A percentile compares a stretch with the other conserved stretches of the same genome.
Conservation (phyloP, 1,140 invertebrate species). For the Heliconius hewitsoni region DNA sequence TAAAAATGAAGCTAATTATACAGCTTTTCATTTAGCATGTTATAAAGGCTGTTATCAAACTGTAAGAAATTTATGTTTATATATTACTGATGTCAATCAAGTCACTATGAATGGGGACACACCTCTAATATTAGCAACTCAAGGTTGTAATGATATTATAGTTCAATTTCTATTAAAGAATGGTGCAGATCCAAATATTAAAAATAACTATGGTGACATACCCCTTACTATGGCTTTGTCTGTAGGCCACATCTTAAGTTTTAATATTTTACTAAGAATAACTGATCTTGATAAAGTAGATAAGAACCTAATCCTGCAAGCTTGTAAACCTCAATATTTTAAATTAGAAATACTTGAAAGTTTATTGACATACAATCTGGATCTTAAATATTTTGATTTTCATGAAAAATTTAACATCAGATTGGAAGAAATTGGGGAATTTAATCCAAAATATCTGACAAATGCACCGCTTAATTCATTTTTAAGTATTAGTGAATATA, state of each 20-base stretch:
- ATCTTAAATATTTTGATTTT: constrained; percentile 72
- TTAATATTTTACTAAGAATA: constrained; percentile 61
- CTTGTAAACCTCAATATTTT: constrained; percentile 76
- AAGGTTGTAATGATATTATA: constrained; percentile 57
- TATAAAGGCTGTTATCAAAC: constrained; percentile 63
- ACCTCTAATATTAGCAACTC: constrained; percentile 66
- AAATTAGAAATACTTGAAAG: constrained; percentile 68
- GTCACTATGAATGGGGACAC: constrained; percentile 61
- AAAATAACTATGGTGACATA: constrained; percentile 57
- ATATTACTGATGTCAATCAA: constrained; percentile 70
- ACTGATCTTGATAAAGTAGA: constrained; percentile 61
- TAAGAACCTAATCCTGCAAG: constrained; percentile 64
- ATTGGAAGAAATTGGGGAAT: constrained; percentile 62
- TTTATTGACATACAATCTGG: constrained; percentile 65
- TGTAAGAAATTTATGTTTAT: constrained; percentile 60
- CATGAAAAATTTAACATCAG: constrained; percentile 59
- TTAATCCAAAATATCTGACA: constrained; percentile 53
- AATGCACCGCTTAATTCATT: constrained; percentile 71
- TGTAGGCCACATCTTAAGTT: constrained; percentile 55
- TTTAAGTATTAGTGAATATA: constrained; percentile 76
- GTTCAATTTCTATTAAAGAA: constrained; percentile 67
- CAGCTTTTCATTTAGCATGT: constrained; percentile 83
- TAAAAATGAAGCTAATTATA: constrained; percentile 81
- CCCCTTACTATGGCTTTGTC: constrained; percentile 65
- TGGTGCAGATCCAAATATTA: constrained; percentile 68